phyloP scores from a whole-genome alignment of 2,888 invertebrate genomes.

The Tineola bisselliella region DNA sequence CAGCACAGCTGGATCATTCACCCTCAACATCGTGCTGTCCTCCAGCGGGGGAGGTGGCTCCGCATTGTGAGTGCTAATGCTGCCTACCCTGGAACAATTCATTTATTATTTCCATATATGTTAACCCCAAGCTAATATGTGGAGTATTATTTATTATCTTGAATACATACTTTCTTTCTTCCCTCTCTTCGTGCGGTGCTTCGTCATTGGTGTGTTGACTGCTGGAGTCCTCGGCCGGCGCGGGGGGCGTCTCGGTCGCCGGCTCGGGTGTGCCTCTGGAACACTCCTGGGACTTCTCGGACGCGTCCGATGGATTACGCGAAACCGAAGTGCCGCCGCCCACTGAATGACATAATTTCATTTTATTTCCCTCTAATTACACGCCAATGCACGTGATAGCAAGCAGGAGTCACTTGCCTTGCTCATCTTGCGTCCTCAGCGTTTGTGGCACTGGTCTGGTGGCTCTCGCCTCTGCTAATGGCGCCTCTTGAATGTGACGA shows the following conservation, averaged over 20 bases:
- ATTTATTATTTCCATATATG: not conserved
- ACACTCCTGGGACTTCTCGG: constrained; percentile 30
- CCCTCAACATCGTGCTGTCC: constrained; percentile 25
- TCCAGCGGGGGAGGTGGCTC: constrained; percentile 22
- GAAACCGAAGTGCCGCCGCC: constrained; percentile 41
- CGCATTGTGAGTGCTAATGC: constrained; percentile 26
- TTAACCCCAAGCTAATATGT: too few relatives aligned
- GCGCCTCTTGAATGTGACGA: constrained; percentile 49
- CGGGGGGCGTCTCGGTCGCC: not conserved
- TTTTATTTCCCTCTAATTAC: too few relatives aligned
- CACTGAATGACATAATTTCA: too few relatives aligned
- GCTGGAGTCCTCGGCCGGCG: constrained; percentile 9
- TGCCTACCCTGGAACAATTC: not conserved
- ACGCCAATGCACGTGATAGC: too few relatives aligned
- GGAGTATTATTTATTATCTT: too few relatives aligned
- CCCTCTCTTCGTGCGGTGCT: constrained; percentile 16
- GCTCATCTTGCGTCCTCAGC: constrained; percentile 33
- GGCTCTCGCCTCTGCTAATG: constrained; percentile 30
- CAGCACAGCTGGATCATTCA: constrained; percentile 21
- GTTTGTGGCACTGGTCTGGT: constrained; percentile 30
- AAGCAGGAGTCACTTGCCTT: not conserved
- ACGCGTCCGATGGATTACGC: constrained; percentile 56
- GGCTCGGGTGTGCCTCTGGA: not conserved
- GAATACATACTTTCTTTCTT: constrained; percentile 15
- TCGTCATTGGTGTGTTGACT: not conserved